Percentiles rank a stretch among this genome's conserved stretches.
These are phyloP conservation scores for Chrysomallon squamiferum DNA, from an alignment of 1,140 invertebrate genomes.

Conservation along the genomic window DNA sequence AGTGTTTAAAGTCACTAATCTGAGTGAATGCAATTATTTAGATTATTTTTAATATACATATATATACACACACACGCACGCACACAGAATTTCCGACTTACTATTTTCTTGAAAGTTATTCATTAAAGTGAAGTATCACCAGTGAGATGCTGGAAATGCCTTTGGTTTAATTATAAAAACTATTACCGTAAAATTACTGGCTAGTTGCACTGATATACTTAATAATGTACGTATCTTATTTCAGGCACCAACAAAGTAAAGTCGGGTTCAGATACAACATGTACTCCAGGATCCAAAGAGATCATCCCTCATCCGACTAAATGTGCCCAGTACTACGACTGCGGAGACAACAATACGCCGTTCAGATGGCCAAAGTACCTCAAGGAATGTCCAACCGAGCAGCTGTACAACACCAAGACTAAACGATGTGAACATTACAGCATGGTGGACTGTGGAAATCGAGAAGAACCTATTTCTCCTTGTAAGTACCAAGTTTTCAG, in stretches of 20 bases:
- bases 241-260: background rate
- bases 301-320: slow-evolving; percentile 23
- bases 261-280: slow-evolving; percentile 1
- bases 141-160: too few relatives aligned
- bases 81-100: too few relatives aligned
- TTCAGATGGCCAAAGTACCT: slow-evolving; percentile 17
- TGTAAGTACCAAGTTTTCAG: slow-evolving; percentile 24
- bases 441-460: slow-evolving; percentile 17
- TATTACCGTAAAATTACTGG: too few relatives aligned
- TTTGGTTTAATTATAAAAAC: too few relatives aligned
- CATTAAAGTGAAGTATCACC: too few relatives aligned
- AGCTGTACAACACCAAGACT: slow-evolving; percentile 20
- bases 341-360: slow-evolving; percentile 1
- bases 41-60: too few relatives aligned
- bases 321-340: slow-evolving; percentile 36
- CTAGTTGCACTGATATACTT: too few relatives aligned
- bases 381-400: slow-evolving; percentile 23
- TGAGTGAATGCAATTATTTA: background rate
- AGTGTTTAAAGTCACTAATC: too few relatives aligned
- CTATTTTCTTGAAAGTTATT: too few relatives aligned
- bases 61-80: too few relatives aligned
- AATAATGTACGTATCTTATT: background rate
- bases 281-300: slow-evolving; percentile 7
- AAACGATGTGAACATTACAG: slow-evolving; percentile 21
- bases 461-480: slow-evolving; percentile 16